Base-by-base conservation (phyloP, 2,888 invertebrate genomes). In the Lacanobia oleracea region DNA sequence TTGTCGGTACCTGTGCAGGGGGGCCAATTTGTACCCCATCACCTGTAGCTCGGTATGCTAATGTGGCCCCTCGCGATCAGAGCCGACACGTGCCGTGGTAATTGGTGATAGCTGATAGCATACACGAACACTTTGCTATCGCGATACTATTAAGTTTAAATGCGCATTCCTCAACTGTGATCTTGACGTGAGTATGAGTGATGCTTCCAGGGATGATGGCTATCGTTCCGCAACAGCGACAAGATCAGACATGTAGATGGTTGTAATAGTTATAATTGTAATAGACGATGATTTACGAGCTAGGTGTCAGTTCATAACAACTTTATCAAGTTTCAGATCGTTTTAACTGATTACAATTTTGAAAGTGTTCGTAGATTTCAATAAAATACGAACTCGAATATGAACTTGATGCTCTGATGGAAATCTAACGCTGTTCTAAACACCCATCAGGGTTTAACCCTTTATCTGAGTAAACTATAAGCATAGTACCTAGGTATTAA, bases 61-160 rank as follows among this genome's bases (percentile, higher is more conserved):
- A 80, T 80, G 79, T 33, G 65, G 67, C 64, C 64, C 78, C 70
- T 78, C 67, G 67, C 73, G 82, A 50, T 45, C 68, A 6, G 45
- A 27, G 53, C 74, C 14, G 60, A 68, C 84, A 72, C 79, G 84
- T 75, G 79, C 70, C 60, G 12, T 54, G 66, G 64, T 76, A 73
- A 81, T 83, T 56, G 54, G 56, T 72, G 83, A 81, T 85, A 85
- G 48, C 27, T 67, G 86, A 81, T 85, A 85, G 43, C 33, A 60
- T 21, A 70, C 80, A 81, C 72, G 72, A 85, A 72, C 72, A 57
- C 65, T 81, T 81, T 74, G 18, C 33, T 53, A 64, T 51, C 68
- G 12, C 43, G 67, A 81, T 81, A 66, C 21, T 40, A 68, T 66
- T 56, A 65, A 16, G 18, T 51, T 62, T 40, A 43, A 62, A 63